Evolutionary conservation across 2,113 vertebrate genomes (phyloP), one percentile per base, ranked within the genome.

Genomic region (Phocoena phocoena): DNA sequence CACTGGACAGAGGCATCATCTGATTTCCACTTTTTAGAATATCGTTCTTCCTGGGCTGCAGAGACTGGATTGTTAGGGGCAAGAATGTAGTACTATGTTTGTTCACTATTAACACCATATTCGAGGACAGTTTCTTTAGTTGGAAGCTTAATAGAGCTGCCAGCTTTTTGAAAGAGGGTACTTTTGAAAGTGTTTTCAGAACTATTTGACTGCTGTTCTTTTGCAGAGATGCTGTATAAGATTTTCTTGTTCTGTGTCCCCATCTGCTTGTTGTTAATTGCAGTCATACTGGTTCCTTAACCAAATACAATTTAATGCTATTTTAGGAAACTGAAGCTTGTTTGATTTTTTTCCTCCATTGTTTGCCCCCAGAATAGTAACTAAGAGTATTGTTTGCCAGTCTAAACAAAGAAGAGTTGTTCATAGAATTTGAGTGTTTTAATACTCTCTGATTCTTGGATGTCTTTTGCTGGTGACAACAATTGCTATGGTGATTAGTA

Each of bases 391-490:
- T 76, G 36, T 77, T 88, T 80, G 68, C 15, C 87, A 76, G 53
- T 80, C 60, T 82, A 38, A 91, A 79, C 8, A 92, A 60, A 85
- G 36, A 83, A 44, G 76, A 68, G 18, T 65, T 76, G 53, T 81
- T 82, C 15, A 17, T 62, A 67, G 79, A 92, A 92, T 67, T 83
- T 86, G 86, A 84, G 36, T 83, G 47, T 88, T 94, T 88, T 83
- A 50, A 82, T 83, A 26, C 12, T 41, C 12, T 70, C 17, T 28
- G 5, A 67, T 62, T 94, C 65, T 93, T 81, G 36, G 17, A 28
- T 74, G 20, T 80, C 44, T 87, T 84, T 70, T 76, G 71, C 53
- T 55, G 47, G 4, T 90, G 25, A 67, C 58, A 41, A 1, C 28
- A 47, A 9, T 93, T 76, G 33, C 76, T 68, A 1, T 53, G 31